Evolutionary conservation across 2,888 invertebrate species (phyloP).

Genomic region (Papilio demoleus): DNA sequence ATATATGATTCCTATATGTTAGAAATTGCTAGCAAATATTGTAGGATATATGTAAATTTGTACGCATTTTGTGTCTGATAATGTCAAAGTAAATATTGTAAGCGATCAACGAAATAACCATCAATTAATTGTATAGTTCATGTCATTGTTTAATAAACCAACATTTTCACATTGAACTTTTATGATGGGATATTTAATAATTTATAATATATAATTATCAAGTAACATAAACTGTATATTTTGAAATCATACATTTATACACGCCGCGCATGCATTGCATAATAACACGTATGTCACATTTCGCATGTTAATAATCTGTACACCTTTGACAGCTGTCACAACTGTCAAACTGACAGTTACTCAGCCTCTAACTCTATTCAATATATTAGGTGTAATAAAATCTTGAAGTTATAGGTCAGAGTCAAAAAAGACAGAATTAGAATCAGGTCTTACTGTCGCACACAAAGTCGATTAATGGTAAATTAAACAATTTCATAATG

Average conservation of each 20-base stretch:
- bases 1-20: constrained; percentile 37
- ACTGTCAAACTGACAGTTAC: neutral
- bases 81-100: constrained; percentile 1
- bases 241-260: constrained; percentile 1
- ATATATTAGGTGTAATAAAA: neutral
- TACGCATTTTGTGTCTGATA: constrained; percentile 15
- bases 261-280: constrained; percentile 5
- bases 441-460: no score
- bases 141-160: constrained; percentile 12
- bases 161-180: constrained; percentile 16
- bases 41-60: constrained; percentile 25
- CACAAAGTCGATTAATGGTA: no score
- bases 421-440: neutral
- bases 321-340: constrained; percentile 21
- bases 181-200: constrained; percentile 11
- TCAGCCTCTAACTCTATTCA: neutral
- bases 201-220: constrained; percentile 21
- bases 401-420: neutral
- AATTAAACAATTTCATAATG: no score
- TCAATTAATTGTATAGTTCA: constrained; percentile 11
- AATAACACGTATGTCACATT: neutral
- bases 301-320: constrained; percentile 5
- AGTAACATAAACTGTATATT: constrained; percentile 16
- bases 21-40: constrained; percentile 36
- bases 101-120: constrained; percentile 25